Base-by-base conservation (phyloP, 2,888 invertebrate species). In the Caenorhabditis uteleia region DNA sequence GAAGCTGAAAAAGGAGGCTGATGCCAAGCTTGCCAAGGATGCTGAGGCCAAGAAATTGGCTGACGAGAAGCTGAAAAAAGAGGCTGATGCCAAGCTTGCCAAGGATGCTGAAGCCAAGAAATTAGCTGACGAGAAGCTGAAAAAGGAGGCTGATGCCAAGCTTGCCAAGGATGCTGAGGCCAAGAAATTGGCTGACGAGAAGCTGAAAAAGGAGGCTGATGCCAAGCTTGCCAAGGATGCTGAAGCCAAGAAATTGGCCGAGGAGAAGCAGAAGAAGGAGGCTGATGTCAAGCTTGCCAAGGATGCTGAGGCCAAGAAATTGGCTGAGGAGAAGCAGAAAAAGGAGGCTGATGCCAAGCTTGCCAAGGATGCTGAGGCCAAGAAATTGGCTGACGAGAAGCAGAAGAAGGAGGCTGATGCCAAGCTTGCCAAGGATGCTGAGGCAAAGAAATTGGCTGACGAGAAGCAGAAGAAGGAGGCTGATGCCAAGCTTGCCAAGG, bases 1-100 rank as follows among this genome's bases (percentile, higher is more conserved):
- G 16, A 38, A 34, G n/a, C 16, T n/a, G 2, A 43, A 27, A n/a
- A 53, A 53, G 44, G 33, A 46, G 20, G 45, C 47, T 45, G 39
- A 36, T 12, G 46, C 23, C 18, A 20, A 38, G n/a, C n/a, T n/a
- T n/a, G n/a, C n/a, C n/a, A n/a, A n/a, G n/a, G n/a, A n/a, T n/a
- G n/a, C n/a, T n/a, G n/a, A n/a, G 21, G 43, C n/a, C 10, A 27
- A 43, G 42, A 43, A 43, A 12, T n/a, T 27, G 6, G 27, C 42
- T 27, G 44, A 31, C 12, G 40, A 27, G 18, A 25, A 29, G 34
- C 40, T 23, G 2, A 65, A 44, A 34, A 48, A 38, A 16, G 23
- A 40, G 6, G 43, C 34, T n/a, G 39, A 38, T 5, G 31, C 3
- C 21, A 27, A 44, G n/a, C n/a, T n/a, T n/a, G n/a, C n/a, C n/a